Conservation (phyloP, 2,797 vertebrate species). For the Pygocentrus nattereri region DNA sequence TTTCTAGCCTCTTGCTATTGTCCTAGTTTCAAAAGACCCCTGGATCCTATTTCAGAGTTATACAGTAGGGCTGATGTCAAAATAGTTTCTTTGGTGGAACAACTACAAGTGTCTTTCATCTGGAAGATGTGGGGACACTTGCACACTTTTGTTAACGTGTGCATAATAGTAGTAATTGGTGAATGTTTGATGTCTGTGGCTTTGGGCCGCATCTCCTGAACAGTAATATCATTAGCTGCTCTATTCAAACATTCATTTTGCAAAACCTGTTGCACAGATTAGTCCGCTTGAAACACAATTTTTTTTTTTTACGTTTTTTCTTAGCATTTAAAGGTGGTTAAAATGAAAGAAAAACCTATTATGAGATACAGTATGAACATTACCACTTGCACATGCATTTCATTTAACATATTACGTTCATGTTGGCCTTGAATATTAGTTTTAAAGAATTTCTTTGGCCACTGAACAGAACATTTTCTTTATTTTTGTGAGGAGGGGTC, state of each 20-base stretch:
- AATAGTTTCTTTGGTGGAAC: conserved; percentile 21
- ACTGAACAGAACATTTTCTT: too few relatives aligned
- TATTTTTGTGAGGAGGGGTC: too few relatives aligned
- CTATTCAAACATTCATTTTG: background rate
- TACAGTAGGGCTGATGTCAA: conserved; percentile 19
- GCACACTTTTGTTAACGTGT: background rate
- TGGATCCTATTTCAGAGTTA: conserved; percentile 29
- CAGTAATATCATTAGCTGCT: background rate
- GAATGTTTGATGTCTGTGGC: background rate
- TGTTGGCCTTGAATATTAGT: too few relatives aligned
- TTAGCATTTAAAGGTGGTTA: too few relatives aligned
- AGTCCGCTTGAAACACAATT: too few relatives aligned
- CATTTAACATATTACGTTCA: too few relatives aligned
- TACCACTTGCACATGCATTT: too few relatives aligned
- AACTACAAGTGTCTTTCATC: conserved; percentile 5
- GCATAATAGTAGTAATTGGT: conserved; percentile 1
- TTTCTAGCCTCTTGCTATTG: conserved; percentile 40
- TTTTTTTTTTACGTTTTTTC: too few relatives aligned
- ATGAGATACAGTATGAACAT: too few relatives aligned
- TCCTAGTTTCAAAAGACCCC: conserved; percentile 45
- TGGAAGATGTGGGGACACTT: conserved; percentile 4
- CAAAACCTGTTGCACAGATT: background rate
- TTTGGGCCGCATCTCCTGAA: background rate
- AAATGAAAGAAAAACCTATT: too few relatives aligned
- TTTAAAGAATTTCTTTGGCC: too few relatives aligned